Conservation (phyloP, 2,113 vertebrate genomes). For the Fulica atra region DNA sequence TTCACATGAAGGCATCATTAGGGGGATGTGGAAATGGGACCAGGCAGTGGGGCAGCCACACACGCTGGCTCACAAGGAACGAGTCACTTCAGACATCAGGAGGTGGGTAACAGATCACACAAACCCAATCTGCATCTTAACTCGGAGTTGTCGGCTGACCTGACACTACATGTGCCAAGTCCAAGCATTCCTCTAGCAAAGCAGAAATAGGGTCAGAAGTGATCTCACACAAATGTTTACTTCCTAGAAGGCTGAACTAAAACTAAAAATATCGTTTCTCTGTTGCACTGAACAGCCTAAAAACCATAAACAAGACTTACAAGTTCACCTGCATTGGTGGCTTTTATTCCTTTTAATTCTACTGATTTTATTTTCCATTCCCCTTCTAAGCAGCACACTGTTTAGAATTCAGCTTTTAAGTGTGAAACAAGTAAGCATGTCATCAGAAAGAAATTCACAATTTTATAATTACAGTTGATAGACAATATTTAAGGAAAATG, state of each 20-base stretch:
- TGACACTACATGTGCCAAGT: neutral
- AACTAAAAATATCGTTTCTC: too few relatives aligned
- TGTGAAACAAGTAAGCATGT: neutral
- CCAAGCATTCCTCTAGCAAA: neutral
- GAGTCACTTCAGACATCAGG: neutral
- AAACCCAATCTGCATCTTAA: neutral
- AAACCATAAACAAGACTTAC: neutral
- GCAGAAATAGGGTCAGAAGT: too few relatives aligned
- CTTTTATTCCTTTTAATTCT: neutral
- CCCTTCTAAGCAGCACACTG: neutral
- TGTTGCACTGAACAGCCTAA: too few relatives aligned
- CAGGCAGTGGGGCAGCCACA: neutral
- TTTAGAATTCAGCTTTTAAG: neutral
- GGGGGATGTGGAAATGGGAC: neutral
- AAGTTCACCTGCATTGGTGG: neutral
- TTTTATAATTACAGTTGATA: neutral
- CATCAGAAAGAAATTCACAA: neutral
- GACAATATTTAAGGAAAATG: neutral
- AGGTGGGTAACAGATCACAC: accelerated
- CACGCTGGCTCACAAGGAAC: neutral
- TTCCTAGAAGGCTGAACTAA: too few relatives aligned
- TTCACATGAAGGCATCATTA: neutral
- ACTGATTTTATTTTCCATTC: neutral
- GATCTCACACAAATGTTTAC: too few relatives aligned
- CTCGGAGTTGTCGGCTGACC: accelerated